Evolutionary conservation across 2,888 invertebrate species (phyloP).

Genomic region (Calliphora vomitoria): DNA sequence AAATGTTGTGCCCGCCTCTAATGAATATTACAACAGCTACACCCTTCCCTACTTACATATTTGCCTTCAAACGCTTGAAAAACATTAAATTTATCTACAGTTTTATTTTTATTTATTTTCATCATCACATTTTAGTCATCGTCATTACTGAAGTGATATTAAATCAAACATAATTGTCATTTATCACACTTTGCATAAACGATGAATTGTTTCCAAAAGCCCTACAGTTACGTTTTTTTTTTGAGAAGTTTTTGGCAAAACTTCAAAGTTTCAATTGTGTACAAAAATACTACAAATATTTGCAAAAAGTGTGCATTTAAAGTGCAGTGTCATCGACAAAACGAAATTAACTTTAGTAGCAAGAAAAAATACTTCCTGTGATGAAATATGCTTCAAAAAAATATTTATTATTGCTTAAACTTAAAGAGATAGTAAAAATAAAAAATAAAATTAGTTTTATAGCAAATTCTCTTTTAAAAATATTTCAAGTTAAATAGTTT

Average conservation of each 20-base stretch:
- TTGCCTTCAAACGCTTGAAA: background rate
- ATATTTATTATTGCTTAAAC: too few species aligned
- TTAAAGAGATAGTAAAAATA: too few species aligned
- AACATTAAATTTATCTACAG: background rate
- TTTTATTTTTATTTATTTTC: background rate
- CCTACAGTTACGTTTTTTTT: constrained; percentile 12
- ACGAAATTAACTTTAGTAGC: background rate
- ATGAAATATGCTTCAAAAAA: too few species aligned
- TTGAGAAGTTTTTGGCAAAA: constrained; percentile 1
- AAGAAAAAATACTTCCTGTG: too few species aligned
- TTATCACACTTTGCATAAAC: constrained; percentile 28
- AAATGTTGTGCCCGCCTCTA: background rate
- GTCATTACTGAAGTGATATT: constrained; percentile 9
- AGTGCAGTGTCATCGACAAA: constrained; percentile 1
- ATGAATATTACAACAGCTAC: background rate
- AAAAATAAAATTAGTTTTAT: too few species aligned
- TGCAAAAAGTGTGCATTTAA: background rate
- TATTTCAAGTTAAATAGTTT: too few species aligned
- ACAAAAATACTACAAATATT: background rate
- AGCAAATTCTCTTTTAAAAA: too few species aligned
- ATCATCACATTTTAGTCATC: background rate
- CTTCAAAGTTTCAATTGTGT: constrained; percentile 7
- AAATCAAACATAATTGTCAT: constrained; percentile 38
- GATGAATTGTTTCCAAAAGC: constrained; percentile 26
- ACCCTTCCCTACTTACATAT: too few species aligned